Evolutionary conservation across 2,797 vertebrate species (phyloP).

Genomic region (Dipus sagitta): DNA sequence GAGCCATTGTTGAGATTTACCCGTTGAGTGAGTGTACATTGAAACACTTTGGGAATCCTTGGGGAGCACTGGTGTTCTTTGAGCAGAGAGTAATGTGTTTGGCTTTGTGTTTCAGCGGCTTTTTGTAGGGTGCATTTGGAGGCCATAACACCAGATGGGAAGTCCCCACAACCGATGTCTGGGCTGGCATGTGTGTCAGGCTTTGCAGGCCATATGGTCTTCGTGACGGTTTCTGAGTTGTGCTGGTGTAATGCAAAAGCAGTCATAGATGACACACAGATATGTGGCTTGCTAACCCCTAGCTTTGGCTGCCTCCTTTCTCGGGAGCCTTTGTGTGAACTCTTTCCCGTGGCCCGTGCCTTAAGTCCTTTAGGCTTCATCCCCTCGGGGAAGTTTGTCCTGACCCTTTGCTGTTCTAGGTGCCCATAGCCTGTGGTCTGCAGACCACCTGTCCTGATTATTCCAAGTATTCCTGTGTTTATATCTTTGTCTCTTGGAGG

Average conservation of each 20-base stretch:
- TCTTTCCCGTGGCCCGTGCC: not conserved
- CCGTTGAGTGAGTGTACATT: not conserved
- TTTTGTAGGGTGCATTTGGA: not conserved
- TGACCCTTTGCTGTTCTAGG: not conserved
- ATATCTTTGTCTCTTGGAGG: not conserved
- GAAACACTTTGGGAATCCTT: not conserved
- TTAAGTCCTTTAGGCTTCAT: not conserved
- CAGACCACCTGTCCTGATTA: accelerated
- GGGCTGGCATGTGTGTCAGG: not conserved
- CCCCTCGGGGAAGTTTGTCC: not conserved
- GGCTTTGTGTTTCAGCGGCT: not conserved
- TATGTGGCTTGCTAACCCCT: not conserved
- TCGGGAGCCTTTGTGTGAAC: not conserved
- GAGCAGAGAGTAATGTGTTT: not conserved
- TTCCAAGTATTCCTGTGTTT: not conserved
- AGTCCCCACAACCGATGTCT: not conserved
- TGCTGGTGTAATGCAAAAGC: not conserved
- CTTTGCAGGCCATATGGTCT: not conserved
- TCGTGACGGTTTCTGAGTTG: not conserved
- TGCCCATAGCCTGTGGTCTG: not conserved
- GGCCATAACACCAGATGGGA: not conserved
- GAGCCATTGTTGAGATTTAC: not conserved
- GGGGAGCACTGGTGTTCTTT: not conserved
- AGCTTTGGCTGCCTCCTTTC: not conserved
- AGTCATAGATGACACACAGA: accelerated